Percentiles rank a stretch among this genome's conserved stretches.
Evolutionary conservation across 2,797 vertebrate species (phyloP).

Genomic region (Crax fasciolata): DNA sequence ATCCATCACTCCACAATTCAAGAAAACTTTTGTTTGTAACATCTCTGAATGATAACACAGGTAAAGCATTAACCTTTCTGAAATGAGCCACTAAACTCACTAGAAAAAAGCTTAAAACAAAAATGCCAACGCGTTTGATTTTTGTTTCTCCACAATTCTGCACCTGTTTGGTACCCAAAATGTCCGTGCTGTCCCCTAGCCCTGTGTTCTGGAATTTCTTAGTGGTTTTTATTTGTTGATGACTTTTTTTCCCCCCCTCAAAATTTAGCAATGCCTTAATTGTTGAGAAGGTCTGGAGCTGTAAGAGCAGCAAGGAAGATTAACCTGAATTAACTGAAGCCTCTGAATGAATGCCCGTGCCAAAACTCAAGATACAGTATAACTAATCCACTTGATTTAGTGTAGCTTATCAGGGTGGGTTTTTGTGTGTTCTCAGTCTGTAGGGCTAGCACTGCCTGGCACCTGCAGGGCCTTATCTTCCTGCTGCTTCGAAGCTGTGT

Average conservation of each 20-base stretch:
- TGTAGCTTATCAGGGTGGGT: not conserved
- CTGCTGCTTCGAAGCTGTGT: not conserved
- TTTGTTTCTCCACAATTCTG: not conserved
- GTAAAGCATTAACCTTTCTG: not conserved
- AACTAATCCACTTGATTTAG: slow-evolving; percentile 7
- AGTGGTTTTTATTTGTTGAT: not conserved
- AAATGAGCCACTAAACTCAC: not conserved
- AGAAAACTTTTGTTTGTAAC: not conserved
- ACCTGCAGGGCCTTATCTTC: not conserved
- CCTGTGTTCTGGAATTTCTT: not conserved
- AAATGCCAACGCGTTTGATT: fast-evolving
- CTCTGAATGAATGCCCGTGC: not conserved
- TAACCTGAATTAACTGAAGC: slow-evolving; percentile 25
- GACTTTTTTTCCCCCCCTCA: not conserved
- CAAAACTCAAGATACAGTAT: not conserved
- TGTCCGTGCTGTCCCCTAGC: not conserved
- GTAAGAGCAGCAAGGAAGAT: not conserved
- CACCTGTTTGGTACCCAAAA: not conserved
- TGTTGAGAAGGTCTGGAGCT: not conserved
- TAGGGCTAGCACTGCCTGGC: slow-evolving; percentile 1
- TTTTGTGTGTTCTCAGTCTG: not conserved
- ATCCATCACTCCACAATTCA: not conserved
- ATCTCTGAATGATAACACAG: not conserved
- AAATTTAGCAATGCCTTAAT: not conserved
- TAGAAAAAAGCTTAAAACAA: not conserved